Base-by-base conservation (phyloP, 92 coral and sea anemone species). In the Pocillopora meandrina region DNA sequence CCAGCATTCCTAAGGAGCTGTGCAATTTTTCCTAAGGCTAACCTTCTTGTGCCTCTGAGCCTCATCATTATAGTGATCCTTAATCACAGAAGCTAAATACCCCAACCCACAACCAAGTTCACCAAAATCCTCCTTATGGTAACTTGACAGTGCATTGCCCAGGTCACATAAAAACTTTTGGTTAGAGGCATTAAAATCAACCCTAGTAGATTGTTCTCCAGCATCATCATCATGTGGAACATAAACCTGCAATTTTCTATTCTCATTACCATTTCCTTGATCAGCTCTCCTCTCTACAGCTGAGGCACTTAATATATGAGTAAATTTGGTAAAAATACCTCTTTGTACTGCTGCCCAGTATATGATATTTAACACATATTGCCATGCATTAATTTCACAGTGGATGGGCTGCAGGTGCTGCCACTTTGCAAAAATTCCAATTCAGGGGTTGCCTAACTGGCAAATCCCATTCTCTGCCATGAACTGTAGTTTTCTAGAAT, bases 91-190 rank as follows among this genome's bases (percentile, higher is more conserved):
- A 26, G 31, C 31, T 86, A 75, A 80, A 80, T 82, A 34, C 5
- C 79, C 34, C 21, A 92, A 75, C 61, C 95, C 95, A 92, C 91
- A 91, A 71, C 94, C 94, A 66, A 72, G 65, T 65, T 67, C 74
- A 79, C 14, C 55, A 65, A 34, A 26, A 26, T 26, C 31, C 31
- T 26, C 31, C 31, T 79, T 67, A 67, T 62, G 75, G 20, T 33
- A 76, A 52, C 59, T 76, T 55, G 47, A 12, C 81, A 68, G 19
- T 55, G 47, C 52, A 61, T 61, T 82, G 61, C 63, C 66, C 31
- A 19, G 16, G 56, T 73, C 59, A 11, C 18, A 12, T 18, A 42
- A 3, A 21, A 5, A 18, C 16, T 77, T 60, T 70, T 35, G 52
- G 17, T 77, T 14, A 23, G 68, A 35, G 10, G 82, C 11, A 56